Percentiles rank a stretch among this genome's conserved stretches.
phyloP scores from a whole-genome alignment of 2,113 vertebrate species.

The Phocoena sinus region DNA sequence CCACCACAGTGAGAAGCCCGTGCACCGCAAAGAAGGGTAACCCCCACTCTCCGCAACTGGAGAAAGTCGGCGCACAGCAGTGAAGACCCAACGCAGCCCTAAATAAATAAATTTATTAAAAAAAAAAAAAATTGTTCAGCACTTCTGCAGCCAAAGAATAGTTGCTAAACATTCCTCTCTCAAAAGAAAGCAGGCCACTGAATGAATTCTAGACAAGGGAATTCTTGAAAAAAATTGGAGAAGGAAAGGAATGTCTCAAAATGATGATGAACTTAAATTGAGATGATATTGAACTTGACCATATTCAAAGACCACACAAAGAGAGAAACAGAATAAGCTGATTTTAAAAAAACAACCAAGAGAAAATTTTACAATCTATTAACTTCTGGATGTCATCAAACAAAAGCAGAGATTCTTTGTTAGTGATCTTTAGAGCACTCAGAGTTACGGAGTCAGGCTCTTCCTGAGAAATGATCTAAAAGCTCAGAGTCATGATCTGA shows the following conservation, averaged over 20 bases:
- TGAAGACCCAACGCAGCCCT: too few species aligned
- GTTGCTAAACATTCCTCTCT: constrained; percentile 43
- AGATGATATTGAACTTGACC: background rate
- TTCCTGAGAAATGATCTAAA: background rate
- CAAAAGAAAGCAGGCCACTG: constrained; percentile 36
- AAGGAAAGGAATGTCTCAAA: background rate
- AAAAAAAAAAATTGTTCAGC: background rate
- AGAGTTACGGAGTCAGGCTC: background rate
- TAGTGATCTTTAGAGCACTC: background rate
- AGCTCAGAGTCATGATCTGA: background rate
- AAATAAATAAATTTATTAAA: too few species aligned
- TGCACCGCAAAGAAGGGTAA: too few species aligned
- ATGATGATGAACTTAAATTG: background rate
- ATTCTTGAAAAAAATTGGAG: background rate
- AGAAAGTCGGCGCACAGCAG: too few species aligned
- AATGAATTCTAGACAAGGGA: background rate
- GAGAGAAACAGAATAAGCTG: background rate
- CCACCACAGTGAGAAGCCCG: too few species aligned
- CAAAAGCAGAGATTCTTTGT: background rate
- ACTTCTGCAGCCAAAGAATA: constrained; percentile 30
- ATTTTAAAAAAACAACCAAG: background rate
- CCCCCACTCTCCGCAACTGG: too few species aligned
- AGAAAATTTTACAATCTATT: background rate
- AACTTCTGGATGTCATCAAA: background rate
- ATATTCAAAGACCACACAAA: background rate